A percentile compares a stretch with the other conserved stretches of the same genome.
These are phyloP conservation scores for Pseudococcus jackbeardsleyi DNA, from an alignment of 2,888 invertebrate genomes.

Conservation along the genomic window DNA sequence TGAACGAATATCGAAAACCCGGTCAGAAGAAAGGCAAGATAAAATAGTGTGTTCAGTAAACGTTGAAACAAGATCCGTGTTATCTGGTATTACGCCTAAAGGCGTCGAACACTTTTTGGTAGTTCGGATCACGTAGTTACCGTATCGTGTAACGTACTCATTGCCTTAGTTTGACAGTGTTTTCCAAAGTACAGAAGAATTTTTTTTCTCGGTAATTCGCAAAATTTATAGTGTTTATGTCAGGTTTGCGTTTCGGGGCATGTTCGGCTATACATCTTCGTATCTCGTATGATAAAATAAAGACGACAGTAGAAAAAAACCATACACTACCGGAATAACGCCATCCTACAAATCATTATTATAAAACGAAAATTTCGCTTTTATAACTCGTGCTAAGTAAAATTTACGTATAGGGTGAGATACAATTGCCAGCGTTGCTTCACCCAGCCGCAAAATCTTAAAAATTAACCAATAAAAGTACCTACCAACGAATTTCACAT, in stretches of 20 bases:
- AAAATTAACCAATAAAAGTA: constrained; percentile 47
- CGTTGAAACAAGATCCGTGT: constrained; percentile 55
- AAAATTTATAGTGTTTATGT: constrained; percentile 40
- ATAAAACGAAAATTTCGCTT: constrained; percentile 16
- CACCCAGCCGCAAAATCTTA: constrained; percentile 1
- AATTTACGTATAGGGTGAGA: constrained; percentile 37
- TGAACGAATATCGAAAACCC: constrained; percentile 45
- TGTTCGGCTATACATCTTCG: constrained; percentile 27
- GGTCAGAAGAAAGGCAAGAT: constrained; percentile 21
- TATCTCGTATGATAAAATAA: not conserved
- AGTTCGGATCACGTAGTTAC: constrained; percentile 50
- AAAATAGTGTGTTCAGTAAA: constrained; percentile 54
- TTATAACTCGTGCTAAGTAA: constrained; percentile 20
- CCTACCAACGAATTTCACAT: not conserved
- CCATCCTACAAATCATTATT: constrained; percentile 34
- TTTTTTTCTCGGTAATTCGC: constrained; percentile 23
- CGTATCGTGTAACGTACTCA: constrained; percentile 45
- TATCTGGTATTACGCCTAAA: constrained; percentile 50
- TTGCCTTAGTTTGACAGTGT: constrained; percentile 55
- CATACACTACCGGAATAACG: not conserved
- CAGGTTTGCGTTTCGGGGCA: not conserved
- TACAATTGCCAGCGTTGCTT: not conserved
- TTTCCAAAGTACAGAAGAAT: constrained; percentile 39
- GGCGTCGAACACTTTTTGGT: constrained; percentile 50
- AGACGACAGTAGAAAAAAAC: not conserved